phyloP scores from a whole-genome alignment of 2,113 vertebrate species.

The Nycticorax nycticorax region DNA sequence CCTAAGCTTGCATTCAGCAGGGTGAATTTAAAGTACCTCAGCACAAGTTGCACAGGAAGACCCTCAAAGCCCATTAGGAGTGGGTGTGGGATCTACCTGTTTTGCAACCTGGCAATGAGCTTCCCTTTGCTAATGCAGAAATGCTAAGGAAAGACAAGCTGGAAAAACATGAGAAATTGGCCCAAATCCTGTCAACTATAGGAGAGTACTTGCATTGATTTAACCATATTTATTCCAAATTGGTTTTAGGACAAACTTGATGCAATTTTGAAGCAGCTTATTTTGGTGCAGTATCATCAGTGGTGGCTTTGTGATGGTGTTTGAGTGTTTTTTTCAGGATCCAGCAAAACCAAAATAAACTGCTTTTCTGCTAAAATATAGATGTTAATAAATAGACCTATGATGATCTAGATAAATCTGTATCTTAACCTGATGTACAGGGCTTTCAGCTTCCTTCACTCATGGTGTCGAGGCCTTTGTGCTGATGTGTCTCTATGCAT shows the following conservation, averaged over 20 bases:
- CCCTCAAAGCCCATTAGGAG: accelerated
- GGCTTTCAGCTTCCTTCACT: neutral
- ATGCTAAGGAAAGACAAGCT: neutral
- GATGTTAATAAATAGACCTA: neutral
- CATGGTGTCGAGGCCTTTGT: neutral
- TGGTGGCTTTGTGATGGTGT: neutral
- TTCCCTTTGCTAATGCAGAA: neutral
- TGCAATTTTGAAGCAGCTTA: neutral
- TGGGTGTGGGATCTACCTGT: neutral
- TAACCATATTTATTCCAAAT: neutral
- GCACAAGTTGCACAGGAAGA: neutral
- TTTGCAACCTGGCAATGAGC: neutral
- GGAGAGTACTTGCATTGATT: neutral
- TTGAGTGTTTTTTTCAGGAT: neutral
- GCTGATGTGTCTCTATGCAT: neutral
- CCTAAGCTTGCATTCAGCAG: neutral
- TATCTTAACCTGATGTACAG: neutral
- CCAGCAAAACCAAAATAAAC: neutral
- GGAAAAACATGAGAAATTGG: neutral
- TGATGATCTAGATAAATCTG: neutral
- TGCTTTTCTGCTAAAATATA: neutral
- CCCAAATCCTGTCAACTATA: neutral
- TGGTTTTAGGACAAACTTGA: neutral
- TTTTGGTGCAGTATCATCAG: neutral
- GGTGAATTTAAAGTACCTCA: neutral